phyloP scores from a whole-genome alignment of 2,797 vertebrate species.

The Microhierax caerulescens region DNA sequence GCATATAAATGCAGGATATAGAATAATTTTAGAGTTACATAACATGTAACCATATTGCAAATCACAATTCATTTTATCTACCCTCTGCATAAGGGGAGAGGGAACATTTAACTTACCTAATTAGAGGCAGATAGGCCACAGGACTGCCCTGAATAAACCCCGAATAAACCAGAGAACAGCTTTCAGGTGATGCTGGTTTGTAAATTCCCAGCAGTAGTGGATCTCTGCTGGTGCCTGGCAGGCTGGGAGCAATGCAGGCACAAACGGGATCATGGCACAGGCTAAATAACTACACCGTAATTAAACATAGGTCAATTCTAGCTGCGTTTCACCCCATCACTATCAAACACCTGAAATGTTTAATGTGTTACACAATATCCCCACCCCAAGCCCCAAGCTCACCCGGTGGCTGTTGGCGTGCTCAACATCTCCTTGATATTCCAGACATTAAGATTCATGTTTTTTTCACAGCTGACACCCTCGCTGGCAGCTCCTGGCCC shows the following conservation, averaged over 20 bases:
- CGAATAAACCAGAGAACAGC: neutral
- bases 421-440: conserved; percentile 80
- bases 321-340: neutral
- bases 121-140: neutral
- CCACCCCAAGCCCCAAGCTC: neutral
- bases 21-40: conserved; percentile 25
- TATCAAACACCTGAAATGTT: neutral
- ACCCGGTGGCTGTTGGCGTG: conserved; percentile 70
- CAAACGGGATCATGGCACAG: neutral
- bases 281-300: neutral
- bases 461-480: neutral
- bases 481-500: accelerated
- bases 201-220: neutral
- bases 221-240: neutral
- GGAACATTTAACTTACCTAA: neutral
- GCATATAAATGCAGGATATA: neutral
- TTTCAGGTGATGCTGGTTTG: neutral
- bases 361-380: neutral
- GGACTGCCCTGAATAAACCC: neutral
- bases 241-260: neutral
- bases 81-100: neutral
- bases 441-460: conserved; percentile 78
- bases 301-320: neutral
- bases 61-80: neutral
- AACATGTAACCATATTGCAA: neutral